Evolutionary conservation across 2,113 vertebrate genomes (phyloP).

Genomic region (Rhinopomastus cyanomelas): DNA sequence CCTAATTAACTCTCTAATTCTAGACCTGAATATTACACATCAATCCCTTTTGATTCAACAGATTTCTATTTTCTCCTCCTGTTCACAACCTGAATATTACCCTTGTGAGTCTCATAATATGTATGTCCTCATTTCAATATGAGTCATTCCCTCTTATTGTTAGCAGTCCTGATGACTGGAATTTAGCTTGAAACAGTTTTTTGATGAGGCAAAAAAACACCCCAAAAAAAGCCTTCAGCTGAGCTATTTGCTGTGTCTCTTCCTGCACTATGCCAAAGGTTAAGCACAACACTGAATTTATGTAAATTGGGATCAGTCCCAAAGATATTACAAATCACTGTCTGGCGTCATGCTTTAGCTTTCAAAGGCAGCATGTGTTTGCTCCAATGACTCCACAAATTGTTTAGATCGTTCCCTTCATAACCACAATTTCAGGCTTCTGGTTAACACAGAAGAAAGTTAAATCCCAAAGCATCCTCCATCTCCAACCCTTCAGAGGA

Average conservation of each 20-base stretch:
- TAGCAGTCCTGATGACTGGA: not conserved
- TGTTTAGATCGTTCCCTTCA: not conserved
- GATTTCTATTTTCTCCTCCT: not conserved
- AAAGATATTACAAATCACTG: not conserved
- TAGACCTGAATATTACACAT: not conserved
- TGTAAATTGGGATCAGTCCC: not conserved
- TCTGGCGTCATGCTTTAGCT: not conserved
- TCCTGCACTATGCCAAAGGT: not conserved
- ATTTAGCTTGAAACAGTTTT: not conserved
- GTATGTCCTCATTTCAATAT: not conserved
- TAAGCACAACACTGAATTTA: not conserved
- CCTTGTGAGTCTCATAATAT: not conserved
- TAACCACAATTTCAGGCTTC: not conserved
- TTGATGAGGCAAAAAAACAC: not conserved
- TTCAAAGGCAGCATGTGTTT: not conserved
- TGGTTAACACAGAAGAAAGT: not conserved
- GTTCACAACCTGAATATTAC: not conserved
- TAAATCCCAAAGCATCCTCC: not conserved
- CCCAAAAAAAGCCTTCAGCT: not conserved
- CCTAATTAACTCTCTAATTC: not conserved
- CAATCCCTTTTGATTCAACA: not conserved
- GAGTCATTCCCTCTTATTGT: not conserved
- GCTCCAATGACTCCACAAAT: not conserved
- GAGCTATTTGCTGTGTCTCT: not conserved
- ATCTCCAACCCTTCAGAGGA: not conserved